phyloP scores from a whole-genome alignment of 92 coral and sea anemone genomes.

The Meandrina meandrites region DNA sequence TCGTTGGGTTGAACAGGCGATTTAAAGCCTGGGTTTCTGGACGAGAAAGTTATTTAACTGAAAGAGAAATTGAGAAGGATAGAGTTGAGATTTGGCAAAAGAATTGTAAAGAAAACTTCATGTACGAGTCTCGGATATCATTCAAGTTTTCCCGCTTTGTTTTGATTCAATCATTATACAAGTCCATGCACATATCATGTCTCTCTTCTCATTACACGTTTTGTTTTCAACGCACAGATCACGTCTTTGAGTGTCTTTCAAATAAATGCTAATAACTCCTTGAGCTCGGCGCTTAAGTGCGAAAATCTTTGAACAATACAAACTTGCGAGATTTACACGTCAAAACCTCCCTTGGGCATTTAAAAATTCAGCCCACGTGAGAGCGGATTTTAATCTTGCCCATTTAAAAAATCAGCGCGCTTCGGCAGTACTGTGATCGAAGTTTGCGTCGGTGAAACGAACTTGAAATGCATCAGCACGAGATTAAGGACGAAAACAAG shows the following conservation, averaged over 20 bases:
- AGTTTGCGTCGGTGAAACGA: background rate
- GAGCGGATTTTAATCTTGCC: conserved; percentile 27
- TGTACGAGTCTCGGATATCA: background rate
- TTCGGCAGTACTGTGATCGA: conserved; percentile 2
- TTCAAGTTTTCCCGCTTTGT: background rate
- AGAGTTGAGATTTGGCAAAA: background rate
- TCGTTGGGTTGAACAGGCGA: no score
- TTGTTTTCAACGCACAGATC: background rate
- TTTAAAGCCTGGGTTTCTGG: no score
- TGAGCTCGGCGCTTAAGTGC: conserved; percentile 33
- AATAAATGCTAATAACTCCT: conserved; percentile 5
- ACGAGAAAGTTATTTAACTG: no score
- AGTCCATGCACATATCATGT: background rate
- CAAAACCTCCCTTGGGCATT: conserved; percentile 56
- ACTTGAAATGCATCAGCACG: conserved; percentile 40
- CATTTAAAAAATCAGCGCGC: conserved; percentile 33
- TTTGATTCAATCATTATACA: background rate
- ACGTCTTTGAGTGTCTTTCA: background rate
- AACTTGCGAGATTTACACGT: conserved; percentile 54
- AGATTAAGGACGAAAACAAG: conserved; percentile 62
- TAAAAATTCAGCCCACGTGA: conserved; percentile 52
- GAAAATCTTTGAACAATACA: conserved; percentile 67
- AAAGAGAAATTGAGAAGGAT: background rate
- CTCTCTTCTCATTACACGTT: background rate
- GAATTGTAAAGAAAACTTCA: no score